Evolutionary conservation across 1,140 invertebrate species (phyloP).

Genomic region (Laupala kohalensis): DNA sequence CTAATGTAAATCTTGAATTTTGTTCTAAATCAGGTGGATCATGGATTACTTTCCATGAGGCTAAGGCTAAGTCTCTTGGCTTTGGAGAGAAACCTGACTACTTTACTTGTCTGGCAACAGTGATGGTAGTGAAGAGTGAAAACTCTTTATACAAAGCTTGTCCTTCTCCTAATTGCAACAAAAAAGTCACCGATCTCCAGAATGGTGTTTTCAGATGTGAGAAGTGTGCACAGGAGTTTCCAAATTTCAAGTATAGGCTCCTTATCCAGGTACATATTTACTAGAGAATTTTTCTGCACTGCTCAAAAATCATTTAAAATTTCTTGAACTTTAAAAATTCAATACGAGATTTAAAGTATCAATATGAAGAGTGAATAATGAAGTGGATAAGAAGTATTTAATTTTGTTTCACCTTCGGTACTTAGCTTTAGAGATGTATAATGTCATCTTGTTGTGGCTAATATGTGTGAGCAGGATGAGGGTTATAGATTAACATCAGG

Average conservation of each 20-base stretch:
- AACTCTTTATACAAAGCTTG: slow-evolving; percentile 85
- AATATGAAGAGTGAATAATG: not conserved
- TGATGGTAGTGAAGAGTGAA: slow-evolving; percentile 56
- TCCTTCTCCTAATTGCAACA: slow-evolving; percentile 74
- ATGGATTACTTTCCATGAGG: slow-evolving; percentile 59
- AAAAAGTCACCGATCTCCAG: slow-evolving; percentile 79
- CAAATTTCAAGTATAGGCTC: slow-evolving; percentile 76
- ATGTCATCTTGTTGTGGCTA: not conserved
- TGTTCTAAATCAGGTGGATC: slow-evolving; percentile 8
- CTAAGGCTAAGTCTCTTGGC: slow-evolving; percentile 47
- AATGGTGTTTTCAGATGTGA: slow-evolving; percentile 87
- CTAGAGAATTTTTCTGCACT: not conserved
- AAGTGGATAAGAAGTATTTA: not conserved
- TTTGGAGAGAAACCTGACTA: slow-evolving; percentile 62
- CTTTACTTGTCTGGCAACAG: slow-evolving; percentile 53
- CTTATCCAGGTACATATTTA: slow-evolving; percentile 55
- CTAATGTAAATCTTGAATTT: not conserved
- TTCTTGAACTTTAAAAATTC: not conserved
- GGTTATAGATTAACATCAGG: too few species aligned
- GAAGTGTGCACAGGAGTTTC: slow-evolving; percentile 76
- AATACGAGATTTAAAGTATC: not conserved
- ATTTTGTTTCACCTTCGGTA: not conserved
- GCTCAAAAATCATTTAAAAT: not conserved
- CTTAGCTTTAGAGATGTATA: not conserved
- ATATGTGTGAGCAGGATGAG: too few species aligned